phyloP scores from a whole-genome alignment of 2,888 invertebrate species.

The Trichopria drosophilae region DNA sequence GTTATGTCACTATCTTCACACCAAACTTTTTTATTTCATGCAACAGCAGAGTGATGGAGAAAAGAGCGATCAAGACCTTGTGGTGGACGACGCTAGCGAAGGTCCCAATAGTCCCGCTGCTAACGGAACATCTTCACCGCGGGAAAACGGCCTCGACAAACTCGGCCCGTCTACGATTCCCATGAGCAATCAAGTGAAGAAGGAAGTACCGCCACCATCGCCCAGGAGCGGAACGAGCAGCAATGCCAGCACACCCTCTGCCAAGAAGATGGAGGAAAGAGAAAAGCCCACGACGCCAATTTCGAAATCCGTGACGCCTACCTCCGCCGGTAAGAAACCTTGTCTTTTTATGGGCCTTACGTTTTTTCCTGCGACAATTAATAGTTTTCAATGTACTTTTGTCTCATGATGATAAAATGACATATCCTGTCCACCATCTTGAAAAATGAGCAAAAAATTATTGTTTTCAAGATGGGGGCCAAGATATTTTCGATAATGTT shows the following conservation, averaged over 20 bases:
- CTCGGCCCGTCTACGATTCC: slow-evolving; percentile 59
- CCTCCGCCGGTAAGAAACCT: slow-evolving; percentile 61
- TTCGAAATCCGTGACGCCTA: slow-evolving; percentile 87
- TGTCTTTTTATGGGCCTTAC: background rate
- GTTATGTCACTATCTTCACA: too few species aligned
- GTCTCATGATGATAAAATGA: too few species aligned
- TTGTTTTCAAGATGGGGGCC: too few species aligned
- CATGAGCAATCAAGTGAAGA: slow-evolving; percentile 62
- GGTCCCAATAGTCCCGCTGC: slow-evolving; percentile 66
- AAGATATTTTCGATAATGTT: too few species aligned
- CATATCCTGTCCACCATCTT: too few species aligned
- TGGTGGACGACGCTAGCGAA: slow-evolving; percentile 93
- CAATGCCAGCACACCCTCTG: slow-evolving; percentile 87
- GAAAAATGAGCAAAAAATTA: too few species aligned
- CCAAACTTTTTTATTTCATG: slow-evolving; percentile 6
- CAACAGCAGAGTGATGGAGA: slow-evolving; percentile 78
- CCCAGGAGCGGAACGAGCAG: slow-evolving; percentile 79
- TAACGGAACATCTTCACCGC: slow-evolving; percentile 85
- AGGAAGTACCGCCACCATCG: slow-evolving; percentile 63
- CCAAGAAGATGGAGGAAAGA: slow-evolving; percentile 76
- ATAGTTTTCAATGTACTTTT: too few species aligned
- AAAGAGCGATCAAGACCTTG: slow-evolving; percentile 88
- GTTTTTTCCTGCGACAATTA: too few species aligned
- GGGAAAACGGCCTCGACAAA: slow-evolving; percentile 85
- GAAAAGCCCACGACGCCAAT: slow-evolving; percentile 91